Evolutionary conservation across 1,140 invertebrate species (phyloP).

Genomic region (Microplitis mediator): DNA sequence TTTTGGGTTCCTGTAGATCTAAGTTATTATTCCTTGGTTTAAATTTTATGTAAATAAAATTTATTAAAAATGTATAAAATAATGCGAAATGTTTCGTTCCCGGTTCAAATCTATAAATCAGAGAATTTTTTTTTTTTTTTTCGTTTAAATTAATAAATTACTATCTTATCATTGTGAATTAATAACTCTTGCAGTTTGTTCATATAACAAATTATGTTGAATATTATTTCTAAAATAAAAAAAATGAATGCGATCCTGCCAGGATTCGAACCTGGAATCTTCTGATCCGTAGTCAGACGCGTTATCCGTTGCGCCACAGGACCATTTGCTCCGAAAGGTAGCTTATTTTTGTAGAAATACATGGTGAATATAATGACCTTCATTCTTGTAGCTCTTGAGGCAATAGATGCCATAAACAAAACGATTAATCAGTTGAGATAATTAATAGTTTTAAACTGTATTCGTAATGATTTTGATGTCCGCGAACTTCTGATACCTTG

Average conservation of each 20-base stretch:
- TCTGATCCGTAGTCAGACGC: conserved; percentile 91
- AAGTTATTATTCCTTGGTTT: no score
- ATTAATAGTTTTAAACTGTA: neutral
- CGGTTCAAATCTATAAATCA: no score
- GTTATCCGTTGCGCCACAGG: conserved; percentile 91
- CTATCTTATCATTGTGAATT: no score
- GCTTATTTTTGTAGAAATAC: neutral
- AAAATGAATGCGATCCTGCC: conserved; percentile 71
- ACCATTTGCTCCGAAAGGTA: conserved; percentile 45
- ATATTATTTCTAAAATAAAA: neutral
- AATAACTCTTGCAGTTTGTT: no score
- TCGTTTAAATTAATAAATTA: no score
- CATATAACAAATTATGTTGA: no score
- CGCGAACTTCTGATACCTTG: neutral
- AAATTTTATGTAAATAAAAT: no score
- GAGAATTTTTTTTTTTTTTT: no score
- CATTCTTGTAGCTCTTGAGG: neutral
- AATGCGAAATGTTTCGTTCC: no score
- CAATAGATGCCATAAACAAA: neutral
- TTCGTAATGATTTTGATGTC: neutral
- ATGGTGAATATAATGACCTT: neutral
- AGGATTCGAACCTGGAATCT: conserved; percentile 92
- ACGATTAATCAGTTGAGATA: neutral
- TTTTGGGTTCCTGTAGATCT: no score
- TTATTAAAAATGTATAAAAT: no score